A percentile compares a stretch with the other conserved stretches of the same genome.
phyloP scores from a whole-genome alignment of 2,797 vertebrate species.

The Oryzias dopingdopingensis region DNA sequence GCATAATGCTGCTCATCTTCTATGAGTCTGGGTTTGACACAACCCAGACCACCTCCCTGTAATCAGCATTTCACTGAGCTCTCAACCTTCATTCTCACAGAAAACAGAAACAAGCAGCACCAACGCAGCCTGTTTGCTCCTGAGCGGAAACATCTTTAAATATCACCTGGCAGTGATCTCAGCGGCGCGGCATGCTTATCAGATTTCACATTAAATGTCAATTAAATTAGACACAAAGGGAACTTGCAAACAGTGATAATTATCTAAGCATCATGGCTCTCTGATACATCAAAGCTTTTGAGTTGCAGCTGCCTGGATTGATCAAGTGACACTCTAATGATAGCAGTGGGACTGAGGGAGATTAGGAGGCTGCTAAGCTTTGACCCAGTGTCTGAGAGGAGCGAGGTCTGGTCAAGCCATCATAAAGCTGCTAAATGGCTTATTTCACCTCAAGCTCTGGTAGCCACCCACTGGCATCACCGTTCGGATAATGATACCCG shows the following conservation, averaged over 20 bases:
- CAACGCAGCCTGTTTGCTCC: not conserved
- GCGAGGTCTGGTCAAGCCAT: constrained; percentile 67
- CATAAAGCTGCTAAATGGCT: constrained; percentile 83
- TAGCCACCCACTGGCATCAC: constrained; percentile 75
- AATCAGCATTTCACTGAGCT: constrained; percentile 14
- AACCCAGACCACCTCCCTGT: constrained; percentile 1
- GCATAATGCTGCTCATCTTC: constrained; percentile 10
- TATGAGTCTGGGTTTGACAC: constrained; percentile 8
- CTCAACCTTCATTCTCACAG: not conserved
- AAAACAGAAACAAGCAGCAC: not conserved
- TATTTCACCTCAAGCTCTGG: constrained; percentile 84
- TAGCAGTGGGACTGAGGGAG: constrained; percentile 63
- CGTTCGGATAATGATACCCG: constrained; percentile 70
- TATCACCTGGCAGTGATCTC: constrained; percentile 5
- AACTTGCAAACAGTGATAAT: constrained; percentile 32
- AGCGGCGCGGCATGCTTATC: constrained; percentile 12
- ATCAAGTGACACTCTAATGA: constrained; percentile 68
- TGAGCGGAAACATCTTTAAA: not conserved
- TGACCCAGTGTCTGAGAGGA: constrained; percentile 71
- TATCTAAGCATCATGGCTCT: constrained; percentile 37
- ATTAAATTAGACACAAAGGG: constrained; percentile 31
- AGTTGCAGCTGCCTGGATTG: constrained; percentile 44
- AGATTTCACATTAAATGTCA: constrained; percentile 32
- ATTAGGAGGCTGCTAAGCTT: constrained; percentile 68
- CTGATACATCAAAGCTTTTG: constrained; percentile 50